Conservation (phyloP, 92 coral and sea anemone genomes). For the Epizoanthus illoricatus region DNA sequence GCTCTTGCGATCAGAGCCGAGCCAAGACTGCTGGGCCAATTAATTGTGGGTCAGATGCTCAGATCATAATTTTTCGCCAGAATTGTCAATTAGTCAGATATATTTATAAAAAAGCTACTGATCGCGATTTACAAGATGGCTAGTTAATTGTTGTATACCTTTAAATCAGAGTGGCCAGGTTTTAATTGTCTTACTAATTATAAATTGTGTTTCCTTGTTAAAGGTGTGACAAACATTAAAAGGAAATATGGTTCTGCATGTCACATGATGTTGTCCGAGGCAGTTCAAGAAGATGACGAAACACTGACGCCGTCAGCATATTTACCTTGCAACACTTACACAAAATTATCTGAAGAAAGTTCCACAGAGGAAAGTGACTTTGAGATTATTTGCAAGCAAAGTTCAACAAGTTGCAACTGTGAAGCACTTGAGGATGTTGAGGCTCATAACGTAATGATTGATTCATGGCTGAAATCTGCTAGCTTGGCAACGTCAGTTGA, state of each 20-base stretch:
- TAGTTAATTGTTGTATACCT: too few species aligned
- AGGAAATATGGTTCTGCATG: background rate
- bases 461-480: background rate
- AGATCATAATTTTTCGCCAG: too few species aligned
- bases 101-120: too few species aligned
- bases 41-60: too few species aligned
- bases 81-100: too few species aligned
- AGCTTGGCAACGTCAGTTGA: background rate
- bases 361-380: constrained; percentile 72
- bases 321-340: background rate
- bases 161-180: too few species aligned
- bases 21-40: too few species aligned
- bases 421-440: background rate
- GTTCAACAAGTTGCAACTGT: background rate
- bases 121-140: too few species aligned
- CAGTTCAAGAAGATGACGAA: background rate
- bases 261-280: background rate
- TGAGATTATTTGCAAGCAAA: constrained; percentile 49
- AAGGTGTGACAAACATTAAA: background rate
- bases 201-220: background rate
- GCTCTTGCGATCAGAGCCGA: too few species aligned
- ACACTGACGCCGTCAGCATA: background rate
- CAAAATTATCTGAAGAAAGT: constrained; percentile 1
- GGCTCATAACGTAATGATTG: background rate
- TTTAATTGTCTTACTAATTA: background rate